Conservation (phyloP, 2,888 invertebrate genomes). For the Cephus runcator region DNA sequence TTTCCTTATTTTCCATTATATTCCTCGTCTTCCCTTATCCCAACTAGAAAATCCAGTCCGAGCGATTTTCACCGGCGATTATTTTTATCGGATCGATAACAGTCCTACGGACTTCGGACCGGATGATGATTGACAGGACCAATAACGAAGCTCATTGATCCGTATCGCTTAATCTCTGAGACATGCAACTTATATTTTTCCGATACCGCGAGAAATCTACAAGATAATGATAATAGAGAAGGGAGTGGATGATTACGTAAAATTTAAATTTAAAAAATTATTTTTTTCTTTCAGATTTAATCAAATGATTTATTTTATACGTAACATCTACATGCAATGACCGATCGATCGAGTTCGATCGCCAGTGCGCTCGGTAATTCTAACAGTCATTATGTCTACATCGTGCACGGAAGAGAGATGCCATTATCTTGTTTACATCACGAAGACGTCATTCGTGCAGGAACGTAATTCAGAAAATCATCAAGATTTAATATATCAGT, state of each 20-base stretch:
- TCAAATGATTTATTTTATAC: not conserved
- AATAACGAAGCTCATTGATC: not conserved
- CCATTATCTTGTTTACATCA: slow-evolving; percentile 62
- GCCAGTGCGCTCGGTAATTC: slow-evolving; percentile 43
- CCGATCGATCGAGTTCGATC: slow-evolving; percentile 22
- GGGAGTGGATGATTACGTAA: not conserved
- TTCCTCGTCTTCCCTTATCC: not conserved
- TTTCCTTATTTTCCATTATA: slow-evolving; percentile 25
- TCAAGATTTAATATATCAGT: slow-evolving; percentile 58
- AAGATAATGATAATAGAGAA: not conserved
- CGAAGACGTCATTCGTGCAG: slow-evolving; percentile 51
- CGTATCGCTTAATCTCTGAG: not conserved
- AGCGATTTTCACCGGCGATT: not conserved
- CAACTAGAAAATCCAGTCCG: not conserved
- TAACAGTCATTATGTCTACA: slow-evolving; percentile 57
- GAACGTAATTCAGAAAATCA: slow-evolving; percentile 61
- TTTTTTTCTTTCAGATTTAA: not conserved
- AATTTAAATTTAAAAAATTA: not conserved
- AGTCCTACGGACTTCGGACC: not conserved
- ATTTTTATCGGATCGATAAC: not conserved
- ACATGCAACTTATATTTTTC: not conserved
- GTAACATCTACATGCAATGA: not conserved
- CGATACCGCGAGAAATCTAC: not conserved
- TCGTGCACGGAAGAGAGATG: slow-evolving; percentile 44
- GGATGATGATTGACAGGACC: not conserved